Evolutionary conservation across 2,113 vertebrate species (phyloP), one percentile per base, ranked within the genome.

Genomic region (Erythrocebus patas): DNA sequence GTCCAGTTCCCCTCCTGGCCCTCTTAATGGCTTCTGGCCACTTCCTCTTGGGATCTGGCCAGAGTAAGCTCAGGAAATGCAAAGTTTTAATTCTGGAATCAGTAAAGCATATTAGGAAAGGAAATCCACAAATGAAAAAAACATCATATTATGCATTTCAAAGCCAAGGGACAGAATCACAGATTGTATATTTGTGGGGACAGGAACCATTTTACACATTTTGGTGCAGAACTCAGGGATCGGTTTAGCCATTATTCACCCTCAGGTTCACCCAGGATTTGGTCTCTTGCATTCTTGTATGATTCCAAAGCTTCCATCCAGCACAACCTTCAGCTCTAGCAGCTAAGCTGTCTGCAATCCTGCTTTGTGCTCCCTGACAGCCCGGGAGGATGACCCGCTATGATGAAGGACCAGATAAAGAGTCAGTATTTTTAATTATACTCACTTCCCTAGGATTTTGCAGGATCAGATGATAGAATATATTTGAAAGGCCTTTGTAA

Each of bases 31-130:
- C 96, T 92, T 76, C 30, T 40, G 68, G 96, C 94, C 97, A 97
- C 89, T 97, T 98, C 96, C 98, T 97, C 91, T 97, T 98, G 96
- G 97, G 66, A 78, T n/a, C 35, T 17, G 88, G 94, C 97, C 98
- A 97, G 75, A n/a, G 45, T 85, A 88, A 89, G 87, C 95, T 95
- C 97, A 94, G 95, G 96, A 97, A 97, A 97, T 96, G 88, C 97
- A 91, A 91, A 97, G 76, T 89, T 97, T 97, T 96, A 97, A 95
- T 97, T 97, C 88, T 98, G 64, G 84, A 93, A 97, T 97, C 96
- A 96, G 92, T 70, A 97, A 97, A 97, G 89, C 90, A 96, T 81
- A 97, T 96, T 95, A 98, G 92, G 75, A 96, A 98, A 96, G 86
- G 90, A 97, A 97, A 97, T 91, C 87, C 90, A 91, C 94, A 89